Evolutionary conservation across 1,140 invertebrate genomes (phyloP), one percentile per base, ranked within the genome.

Genomic region (Helicoverpa armigera): DNA sequence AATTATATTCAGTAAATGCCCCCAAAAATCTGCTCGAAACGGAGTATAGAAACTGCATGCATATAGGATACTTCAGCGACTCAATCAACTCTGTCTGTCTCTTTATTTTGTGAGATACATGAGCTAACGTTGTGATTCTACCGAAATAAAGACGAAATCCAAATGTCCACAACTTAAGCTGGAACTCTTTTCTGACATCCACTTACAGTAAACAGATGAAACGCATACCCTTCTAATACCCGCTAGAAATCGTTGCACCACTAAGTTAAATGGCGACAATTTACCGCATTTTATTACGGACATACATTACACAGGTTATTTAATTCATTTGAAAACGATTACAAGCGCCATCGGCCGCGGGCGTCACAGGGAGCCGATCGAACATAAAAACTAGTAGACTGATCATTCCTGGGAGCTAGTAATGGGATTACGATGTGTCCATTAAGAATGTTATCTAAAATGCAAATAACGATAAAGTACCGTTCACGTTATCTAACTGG

Each of bases 391-490:
- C 9, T 50, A 18, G 65, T 58, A 73, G 48, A 73, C 56, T 58
- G 70, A 73, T 58, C 54, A 10, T 73, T 72, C 69, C 50, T 31
- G 69, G 50, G 69, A 73, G n/a, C 18, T 56, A 43, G 53, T 73
- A 56, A 58, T 56, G 70, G 51, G 31, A 73, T 73, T 43, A 73
- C 54, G 14, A 35, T 43, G 70, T 73, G 54, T 73, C 54, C 70
- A 73, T 73, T 58, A 73, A 73, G 53, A 58, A 56, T 73, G 54
- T n/a, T 73, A 73, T 73, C 70, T 73, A 58, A 73, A 73, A 73
- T 73, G 70, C 70, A 56, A 73, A 73, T 73, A 73, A 5, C 70
- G 51, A 73, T 58, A 56, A 73, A 43, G 70, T 73, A 43, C 54
- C 70, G 54, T 73, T 73, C 18, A 58, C 29, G 56, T 73, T 73